phyloP scores from a whole-genome alignment of 2,113 vertebrate genomes.

The Poeciliopsis prolifica region DNA sequence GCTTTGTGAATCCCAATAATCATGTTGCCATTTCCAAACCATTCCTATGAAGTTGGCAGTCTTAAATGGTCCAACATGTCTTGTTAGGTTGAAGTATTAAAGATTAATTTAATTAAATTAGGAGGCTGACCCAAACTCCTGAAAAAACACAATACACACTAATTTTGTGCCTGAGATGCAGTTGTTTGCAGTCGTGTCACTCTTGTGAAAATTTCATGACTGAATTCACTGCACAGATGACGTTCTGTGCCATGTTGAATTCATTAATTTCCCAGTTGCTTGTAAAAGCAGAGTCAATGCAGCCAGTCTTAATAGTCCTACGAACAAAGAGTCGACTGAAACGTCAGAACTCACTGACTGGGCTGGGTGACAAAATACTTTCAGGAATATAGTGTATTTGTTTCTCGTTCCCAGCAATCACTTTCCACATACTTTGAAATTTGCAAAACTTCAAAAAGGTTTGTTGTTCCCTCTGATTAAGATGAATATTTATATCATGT shows the following conservation, averaged over 20 bases:
- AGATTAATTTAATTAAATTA: background rate
- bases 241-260: too few species aligned
- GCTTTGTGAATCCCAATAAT: background rate
- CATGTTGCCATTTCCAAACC: background rate
- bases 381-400: background rate
- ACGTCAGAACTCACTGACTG: background rate
- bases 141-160: background rate
- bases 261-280: too few species aligned
- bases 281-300: too few species aligned
- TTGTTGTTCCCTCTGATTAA: conserved; percentile 43
- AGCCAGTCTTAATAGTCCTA: too few species aligned
- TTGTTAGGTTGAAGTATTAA: background rate
- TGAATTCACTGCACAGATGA: too few species aligned
- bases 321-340: background rate
- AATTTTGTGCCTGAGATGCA: too few species aligned
- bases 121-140: background rate
- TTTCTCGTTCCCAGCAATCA: conserved; percentile 19
- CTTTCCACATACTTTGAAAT: conserved; percentile 15
- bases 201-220: too few species aligned
- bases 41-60: background rate
- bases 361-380: background rate
- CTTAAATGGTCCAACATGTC: background rate
- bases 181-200: too few species aligned
- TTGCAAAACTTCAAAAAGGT: conserved; percentile 32
- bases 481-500: conserved; percentile 67